phyloP scores from a whole-genome alignment of 1,140 invertebrate genomes.

The Bombus ignitus region DNA sequence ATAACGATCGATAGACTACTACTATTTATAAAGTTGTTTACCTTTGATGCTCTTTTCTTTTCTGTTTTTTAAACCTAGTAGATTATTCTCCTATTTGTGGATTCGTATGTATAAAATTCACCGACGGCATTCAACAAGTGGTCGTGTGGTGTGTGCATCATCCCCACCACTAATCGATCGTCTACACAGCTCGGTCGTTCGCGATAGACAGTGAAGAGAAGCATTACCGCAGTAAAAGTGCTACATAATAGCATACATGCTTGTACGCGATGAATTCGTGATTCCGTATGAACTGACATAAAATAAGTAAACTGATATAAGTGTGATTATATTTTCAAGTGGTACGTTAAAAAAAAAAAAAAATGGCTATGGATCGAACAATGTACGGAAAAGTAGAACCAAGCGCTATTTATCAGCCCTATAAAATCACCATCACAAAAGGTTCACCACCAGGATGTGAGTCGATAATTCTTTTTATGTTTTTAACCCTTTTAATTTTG shows the following conservation, averaged over 20 bases:
- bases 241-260: slow-evolving; percentile 23
- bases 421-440: slow-evolving; percentile 90
- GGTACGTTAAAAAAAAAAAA: background rate
- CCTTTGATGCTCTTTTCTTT: background rate
- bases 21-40: background rate
- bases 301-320: background rate
- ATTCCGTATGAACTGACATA: background rate
- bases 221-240: slow-evolving; percentile 39
- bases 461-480: slow-evolving; percentile 77
- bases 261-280: slow-evolving; percentile 4
- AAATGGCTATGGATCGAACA: slow-evolving; percentile 88
- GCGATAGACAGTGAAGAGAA: slow-evolving; percentile 38
- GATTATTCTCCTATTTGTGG: background rate
- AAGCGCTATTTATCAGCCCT: slow-evolving; percentile 89
- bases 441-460: slow-evolving; percentile 92
- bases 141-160: slow-evolving; percentile 33
- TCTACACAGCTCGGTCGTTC: slow-evolving; percentile 26
- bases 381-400: slow-evolving; percentile 93
- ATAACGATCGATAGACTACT: background rate
- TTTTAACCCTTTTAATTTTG: background rate
- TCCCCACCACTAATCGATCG: slow-evolving; percentile 43
- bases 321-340: slow-evolving; percentile 16
- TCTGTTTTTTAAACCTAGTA: too few species aligned
- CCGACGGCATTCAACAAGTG: slow-evolving; percentile 51
- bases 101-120: slow-evolving; percentile 25